Conservation (phyloP, 2,113 vertebrate species). For the Anseranas semipalmata region DNA sequence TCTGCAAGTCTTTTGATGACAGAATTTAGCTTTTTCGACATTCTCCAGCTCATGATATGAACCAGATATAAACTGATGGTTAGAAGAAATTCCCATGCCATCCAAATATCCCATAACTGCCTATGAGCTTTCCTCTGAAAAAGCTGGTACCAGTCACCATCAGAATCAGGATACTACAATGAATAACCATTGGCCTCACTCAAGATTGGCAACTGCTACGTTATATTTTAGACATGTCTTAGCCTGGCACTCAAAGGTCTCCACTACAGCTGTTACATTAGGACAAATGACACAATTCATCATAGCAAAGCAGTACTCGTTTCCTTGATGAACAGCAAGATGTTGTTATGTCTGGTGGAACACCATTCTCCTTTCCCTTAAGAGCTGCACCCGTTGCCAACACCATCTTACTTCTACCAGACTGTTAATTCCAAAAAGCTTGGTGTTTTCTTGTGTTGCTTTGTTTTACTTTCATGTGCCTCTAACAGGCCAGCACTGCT, state of each 20-base stretch:
- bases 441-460: neutral
- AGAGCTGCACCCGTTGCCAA: neutral
- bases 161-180: neutral
- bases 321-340: neutral
- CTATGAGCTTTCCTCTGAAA: neutral
- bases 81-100: neutral
- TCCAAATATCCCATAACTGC: neutral
- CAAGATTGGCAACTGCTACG: neutral
- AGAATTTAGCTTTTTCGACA: neutral
- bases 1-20: neutral
- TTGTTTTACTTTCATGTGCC: neutral
- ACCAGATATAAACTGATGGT: neutral
- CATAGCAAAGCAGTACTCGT: neutral
- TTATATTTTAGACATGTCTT: neutral
- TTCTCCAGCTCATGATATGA: neutral
- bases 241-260: neutral
- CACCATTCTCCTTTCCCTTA: neutral
- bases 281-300: neutral
- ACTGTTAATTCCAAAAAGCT: neutral
- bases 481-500: neutral
- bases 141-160: neutral
- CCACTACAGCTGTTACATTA: neutral
- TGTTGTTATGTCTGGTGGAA: neutral
- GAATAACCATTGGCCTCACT: fast-evolving
- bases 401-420: neutral